These are phyloP conservation scores for Actinemys pallida DNA, from an alignment of 2,113 vertebrate species.

Conservation along the genomic window DNA sequence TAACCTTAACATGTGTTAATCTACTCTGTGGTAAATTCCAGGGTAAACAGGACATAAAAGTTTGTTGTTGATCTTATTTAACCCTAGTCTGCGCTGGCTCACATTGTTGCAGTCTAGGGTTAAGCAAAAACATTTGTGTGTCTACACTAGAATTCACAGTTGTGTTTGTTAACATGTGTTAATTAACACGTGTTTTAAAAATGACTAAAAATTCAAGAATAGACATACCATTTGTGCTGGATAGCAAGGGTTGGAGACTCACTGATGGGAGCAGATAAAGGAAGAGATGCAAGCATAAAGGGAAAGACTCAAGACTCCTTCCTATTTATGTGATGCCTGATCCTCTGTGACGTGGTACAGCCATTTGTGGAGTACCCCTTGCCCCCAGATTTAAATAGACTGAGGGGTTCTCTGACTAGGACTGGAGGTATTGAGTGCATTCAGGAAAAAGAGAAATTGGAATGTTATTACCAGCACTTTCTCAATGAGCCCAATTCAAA, in stretches of 20 bases:
- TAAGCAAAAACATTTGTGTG: neutral
- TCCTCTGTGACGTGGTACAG: neutral
- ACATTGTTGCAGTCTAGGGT: neutral
- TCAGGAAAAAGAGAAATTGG: neutral
- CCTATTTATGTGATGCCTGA: neutral
- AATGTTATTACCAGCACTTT: neutral
- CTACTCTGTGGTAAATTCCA: neutral
- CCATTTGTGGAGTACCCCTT: neutral
- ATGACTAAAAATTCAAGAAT: neutral
- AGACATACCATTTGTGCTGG: neutral
- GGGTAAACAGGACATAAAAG: neutral
- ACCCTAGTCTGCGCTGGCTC: neutral
- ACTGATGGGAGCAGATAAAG: neutral
- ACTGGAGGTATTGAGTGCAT: neutral
- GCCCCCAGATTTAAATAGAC: neutral
- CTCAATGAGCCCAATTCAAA: neutral
- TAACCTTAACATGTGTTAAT: neutral
- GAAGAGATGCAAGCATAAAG: neutral
- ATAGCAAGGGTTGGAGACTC: neutral
- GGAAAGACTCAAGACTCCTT: neutral
- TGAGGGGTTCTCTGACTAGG: neutral
- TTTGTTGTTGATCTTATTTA: conserved; percentile 20
- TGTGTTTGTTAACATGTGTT: neutral
- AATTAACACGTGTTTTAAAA: neutral
- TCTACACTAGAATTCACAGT: neutral